Percentiles rank a stretch among this genome's conserved stretches.
phyloP scores from a whole-genome alignment of 2,888 invertebrate genomes.

The Eupeodes latifasciatus region DNA sequence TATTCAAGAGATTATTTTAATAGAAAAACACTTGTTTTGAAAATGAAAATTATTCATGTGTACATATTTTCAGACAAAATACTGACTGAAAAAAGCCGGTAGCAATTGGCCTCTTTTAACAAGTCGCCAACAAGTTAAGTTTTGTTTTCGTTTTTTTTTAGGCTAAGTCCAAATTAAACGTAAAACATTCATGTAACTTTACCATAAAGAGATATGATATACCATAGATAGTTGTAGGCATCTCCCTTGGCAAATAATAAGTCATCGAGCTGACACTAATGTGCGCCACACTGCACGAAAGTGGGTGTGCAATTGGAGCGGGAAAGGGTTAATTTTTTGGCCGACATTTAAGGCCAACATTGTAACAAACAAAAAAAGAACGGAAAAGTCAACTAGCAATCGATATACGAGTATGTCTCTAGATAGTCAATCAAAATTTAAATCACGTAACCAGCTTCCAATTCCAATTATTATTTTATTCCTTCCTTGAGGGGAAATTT shows the following conservation, averaged over 20 bases:
- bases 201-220: background rate
- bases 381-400: constrained; percentile 16
- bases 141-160: constrained; percentile 11
- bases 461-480: constrained; percentile 1
- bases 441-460: constrained; percentile 52
- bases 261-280: constrained; percentile 33
- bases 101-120: constrained; percentile 38
- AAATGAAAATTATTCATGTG: background rate
- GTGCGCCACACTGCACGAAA: background rate
- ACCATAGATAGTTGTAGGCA: background rate
- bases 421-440: constrained; percentile 45
- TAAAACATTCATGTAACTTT: constrained; percentile 31
- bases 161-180: constrained; percentile 55
- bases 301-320: background rate
- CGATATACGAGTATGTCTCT: background rate
- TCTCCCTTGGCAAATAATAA: constrained; percentile 20
- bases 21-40: background rate
- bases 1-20: background rate
- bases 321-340: background rate
- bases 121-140: background rate
- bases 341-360: constrained; percentile 7
- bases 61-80: background rate
- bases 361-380: background rate
- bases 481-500: background rate
- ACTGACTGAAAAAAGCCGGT: background rate